Evolutionary conservation across 2,113 vertebrate species (phyloP), one percentile per base, ranked within the genome.

Genomic region (Erpornis zantholeuca): DNA sequence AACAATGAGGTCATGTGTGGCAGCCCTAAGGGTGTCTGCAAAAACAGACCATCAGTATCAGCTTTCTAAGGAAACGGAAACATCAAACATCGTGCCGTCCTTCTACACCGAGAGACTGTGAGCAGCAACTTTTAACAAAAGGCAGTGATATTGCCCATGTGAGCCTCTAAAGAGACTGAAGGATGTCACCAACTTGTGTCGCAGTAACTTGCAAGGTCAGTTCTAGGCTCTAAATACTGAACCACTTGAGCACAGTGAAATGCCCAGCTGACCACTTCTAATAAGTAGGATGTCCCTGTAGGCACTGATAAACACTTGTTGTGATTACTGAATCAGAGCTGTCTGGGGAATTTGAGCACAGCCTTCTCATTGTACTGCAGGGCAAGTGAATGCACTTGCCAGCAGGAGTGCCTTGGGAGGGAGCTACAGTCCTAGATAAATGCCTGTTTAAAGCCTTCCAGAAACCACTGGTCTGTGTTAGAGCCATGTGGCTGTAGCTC

Each of bases 241-340:
- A 60, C 52, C 52, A 54, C 76, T 93, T 92, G 69, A 78, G 59
- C 44, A 65, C 33, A 42, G 35, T n/a, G 56, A 35, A 92, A 90
- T 92, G 80, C 88, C 93, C 96, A 88, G 79, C 54, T 95, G 96
- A 96, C 96, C 94, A 91, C 86, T 94, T 63, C 72, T 93, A 93
- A 80, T 88, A 75, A 95, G 88, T 52, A 92, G 72, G 61, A 81
- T 86, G 77, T 88, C 92, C 82, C 85, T 80, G 60, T 27, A 88
- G 93, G 86, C 92, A 71, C 76, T 71, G 82, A 92, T 81, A 87
- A 96, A 81, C 88, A 81, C 83, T 95, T 95, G 80, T 93, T 91
- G 68, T 86, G 90, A 93, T 92, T 92, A 92, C 80, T 84, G 86
- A 94, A 75, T 94, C 79, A 92, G 92, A 94, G 76, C 49, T 96